Base-by-base conservation (phyloP, 2,113 vertebrate genomes). In the Bubalus kerabau region DNA sequence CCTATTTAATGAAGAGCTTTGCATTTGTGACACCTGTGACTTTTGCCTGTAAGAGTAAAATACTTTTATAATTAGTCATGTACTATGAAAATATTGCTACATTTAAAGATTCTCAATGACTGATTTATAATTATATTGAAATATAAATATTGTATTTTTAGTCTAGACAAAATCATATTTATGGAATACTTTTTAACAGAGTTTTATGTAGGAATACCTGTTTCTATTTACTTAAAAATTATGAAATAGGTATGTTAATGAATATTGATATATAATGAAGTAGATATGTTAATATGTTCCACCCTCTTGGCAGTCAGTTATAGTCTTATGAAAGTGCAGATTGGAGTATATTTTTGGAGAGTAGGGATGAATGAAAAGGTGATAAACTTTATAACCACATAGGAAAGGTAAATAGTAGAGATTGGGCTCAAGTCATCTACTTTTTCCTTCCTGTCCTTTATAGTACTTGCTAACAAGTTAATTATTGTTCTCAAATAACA, bases 151-250 rank as follows among this genome's bases (percentile, higher is more conserved):
- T 62, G 46, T 87, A 24, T 81, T 90, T 95, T 94, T 15, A 80
- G 17, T 87, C n/a, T 32, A 86, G 71, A 87, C 24, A 97, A 78
- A 94, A 74, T 93, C 1, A 36, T 92, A 59, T 90, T 86, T 88
- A 50, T 46, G 64, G 23, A 88, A 50, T 89, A 81, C 5, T 71
- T 83, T 92, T 94, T 67, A 54, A 62, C 8, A 23, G n/a, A 21
- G 26, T 62, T 91, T 96, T 64, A 56, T 26, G 14, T 80, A 71
- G 19, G 16, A 52, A 52, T 17, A 91, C 3, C 28, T 80, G 28
- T 74, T 96, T 90, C 21, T 94, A 2, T 50, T 82, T 94, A 56
- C 30, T 97, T 96, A 3, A 6, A 60, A 78, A 86, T 91, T 95
- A n/a, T 88, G 95, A 10, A 60, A 2, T 94, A 74, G 60, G 28